Base-by-base conservation (phyloP, 2,888 invertebrate species). In the Pyrocoelia pectoralis region DNA sequence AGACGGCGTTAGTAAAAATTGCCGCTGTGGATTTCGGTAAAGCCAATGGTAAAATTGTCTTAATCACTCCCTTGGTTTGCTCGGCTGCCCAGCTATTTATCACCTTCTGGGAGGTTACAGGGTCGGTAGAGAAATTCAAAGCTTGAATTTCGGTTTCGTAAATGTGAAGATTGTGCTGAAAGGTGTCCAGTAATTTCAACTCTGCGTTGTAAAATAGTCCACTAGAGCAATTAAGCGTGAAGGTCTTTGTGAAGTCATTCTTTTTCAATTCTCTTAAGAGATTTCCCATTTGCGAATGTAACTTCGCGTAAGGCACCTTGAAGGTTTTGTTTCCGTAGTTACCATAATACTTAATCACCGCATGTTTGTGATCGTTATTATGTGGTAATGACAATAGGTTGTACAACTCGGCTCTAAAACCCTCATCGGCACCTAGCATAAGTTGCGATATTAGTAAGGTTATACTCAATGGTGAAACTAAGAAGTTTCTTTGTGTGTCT, bases 1-100 rank as follows among this genome's bases (percentile, higher is more conserved):
- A 83, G 17, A 84, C 74, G 4, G 83, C 79, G 67, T 83, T 83
- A 1, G 80, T 72, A 43, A 83, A 76, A 12, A 83, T 74, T 10
- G 81, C 73, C 0, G 76, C 72, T 0, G 82, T 81, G 9, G 67
- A 54, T 0, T 74, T 65, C 0, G 77, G 70, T 1, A 80, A 77
- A 1, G 81, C 78, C 3, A 67, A 56, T 0, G 75, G 67, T 13
- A 83, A 50, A 18, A 83, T 75, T 1, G 71, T 64, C 14, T 76
- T 71, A 43, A 84, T 83, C 43, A 82, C 73, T 0, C 81, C 82
- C 13, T 75, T 74, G 6, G 81, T 81, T 58, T 77, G 72, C 33
- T 69, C 61, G 1, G 69, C 60, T 0, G 74, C 79, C 81, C 81
- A 81, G 5, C 70, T 19, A 70, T 81, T 81, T 15, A 81, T 75